These are phyloP conservation scores for Drosophila sturtevanti DNA, from an alignment of 1,140 invertebrate species.

Conservation along the genomic window DNA sequence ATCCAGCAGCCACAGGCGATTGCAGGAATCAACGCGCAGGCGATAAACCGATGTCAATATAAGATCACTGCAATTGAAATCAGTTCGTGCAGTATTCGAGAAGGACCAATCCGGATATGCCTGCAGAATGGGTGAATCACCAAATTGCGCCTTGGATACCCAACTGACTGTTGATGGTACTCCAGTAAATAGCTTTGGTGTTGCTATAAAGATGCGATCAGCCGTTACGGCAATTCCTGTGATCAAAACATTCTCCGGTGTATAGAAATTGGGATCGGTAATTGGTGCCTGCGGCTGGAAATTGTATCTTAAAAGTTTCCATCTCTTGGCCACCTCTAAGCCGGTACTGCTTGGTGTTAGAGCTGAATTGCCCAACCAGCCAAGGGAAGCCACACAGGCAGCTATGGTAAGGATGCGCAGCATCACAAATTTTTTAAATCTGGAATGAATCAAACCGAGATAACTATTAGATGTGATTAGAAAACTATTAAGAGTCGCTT, in stretches of 20 bases:
- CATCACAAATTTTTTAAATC: constrained; percentile 34
- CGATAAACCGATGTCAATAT: constrained; percentile 91
- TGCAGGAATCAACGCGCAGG: constrained; percentile 88
- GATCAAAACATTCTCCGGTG: constrained; percentile 88
- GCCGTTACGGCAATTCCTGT: constrained; percentile 89
- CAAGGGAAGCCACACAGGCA: constrained; percentile 26
- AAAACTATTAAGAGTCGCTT: neutral
- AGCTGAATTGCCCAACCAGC: constrained; percentile 29
- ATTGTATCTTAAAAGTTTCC: constrained; percentile 88
- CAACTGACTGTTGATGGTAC: constrained; percentile 88
- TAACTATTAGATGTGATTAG: neutral
- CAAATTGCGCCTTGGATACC: constrained; percentile 86
- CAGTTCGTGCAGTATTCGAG: constrained; percentile 87
- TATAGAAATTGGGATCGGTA: constrained; percentile 84
- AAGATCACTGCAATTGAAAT: constrained; percentile 88
- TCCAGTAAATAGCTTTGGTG: constrained; percentile 88
- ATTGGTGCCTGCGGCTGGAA: constrained; percentile 84
- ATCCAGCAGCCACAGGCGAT: constrained; percentile 89
- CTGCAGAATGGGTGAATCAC: constrained; percentile 87
- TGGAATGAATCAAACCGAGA: constrained; percentile 15
- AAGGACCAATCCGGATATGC: constrained; percentile 92
- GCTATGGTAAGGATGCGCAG: constrained; percentile 32
- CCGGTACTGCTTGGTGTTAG: constrained; percentile 32
- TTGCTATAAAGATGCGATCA: constrained; percentile 88
- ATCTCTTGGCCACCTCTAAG: constrained; percentile 89